Conservation (phyloP, 2,113 vertebrate species). For the Numenius arquata region DNA sequence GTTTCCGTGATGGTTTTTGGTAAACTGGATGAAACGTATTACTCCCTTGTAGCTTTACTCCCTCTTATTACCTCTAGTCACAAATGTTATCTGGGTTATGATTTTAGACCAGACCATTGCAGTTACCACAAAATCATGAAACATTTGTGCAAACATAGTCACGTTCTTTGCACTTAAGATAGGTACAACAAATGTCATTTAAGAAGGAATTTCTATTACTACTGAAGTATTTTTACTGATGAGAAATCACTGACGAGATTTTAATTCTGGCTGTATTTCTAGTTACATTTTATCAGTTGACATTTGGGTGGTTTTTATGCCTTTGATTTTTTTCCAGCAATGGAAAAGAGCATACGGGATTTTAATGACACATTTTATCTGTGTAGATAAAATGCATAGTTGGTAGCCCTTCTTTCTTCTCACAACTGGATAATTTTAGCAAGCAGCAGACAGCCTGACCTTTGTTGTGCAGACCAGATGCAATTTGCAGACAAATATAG, state of each 20-base stretch:
- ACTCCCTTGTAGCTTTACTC: not conserved
- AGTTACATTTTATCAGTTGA: not conserved
- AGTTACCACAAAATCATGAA: not conserved
- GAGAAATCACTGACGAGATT: not conserved
- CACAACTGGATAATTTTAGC: slow-evolving; percentile 39
- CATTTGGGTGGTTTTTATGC: not conserved
- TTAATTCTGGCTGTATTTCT: not conserved
- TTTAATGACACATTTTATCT: slow-evolving; percentile 37
- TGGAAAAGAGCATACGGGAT: not conserved
- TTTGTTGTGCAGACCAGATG: slow-evolving; percentile 1
- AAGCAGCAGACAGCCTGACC: slow-evolving; percentile 19
- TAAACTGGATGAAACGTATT: not conserved
- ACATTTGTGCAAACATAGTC: not conserved
- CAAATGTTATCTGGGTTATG: not conserved
- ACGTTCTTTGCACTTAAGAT: not conserved
- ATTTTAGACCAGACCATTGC: not conserved
- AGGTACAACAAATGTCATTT: not conserved
- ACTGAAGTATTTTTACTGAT: not conserved
- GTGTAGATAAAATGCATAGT: slow-evolving; percentile 19
- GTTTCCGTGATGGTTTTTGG: not conserved
- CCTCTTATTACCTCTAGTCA: not conserved
- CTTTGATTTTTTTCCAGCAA: not conserved
- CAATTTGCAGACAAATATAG: not conserved
- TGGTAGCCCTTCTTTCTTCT: slow-evolving; percentile 4
- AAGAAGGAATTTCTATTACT: not conserved